Evolutionary conservation across 2,797 vertebrate species (phyloP), one percentile per base, ranked within the genome.

Genomic region (Coregonus sp.): DNA sequence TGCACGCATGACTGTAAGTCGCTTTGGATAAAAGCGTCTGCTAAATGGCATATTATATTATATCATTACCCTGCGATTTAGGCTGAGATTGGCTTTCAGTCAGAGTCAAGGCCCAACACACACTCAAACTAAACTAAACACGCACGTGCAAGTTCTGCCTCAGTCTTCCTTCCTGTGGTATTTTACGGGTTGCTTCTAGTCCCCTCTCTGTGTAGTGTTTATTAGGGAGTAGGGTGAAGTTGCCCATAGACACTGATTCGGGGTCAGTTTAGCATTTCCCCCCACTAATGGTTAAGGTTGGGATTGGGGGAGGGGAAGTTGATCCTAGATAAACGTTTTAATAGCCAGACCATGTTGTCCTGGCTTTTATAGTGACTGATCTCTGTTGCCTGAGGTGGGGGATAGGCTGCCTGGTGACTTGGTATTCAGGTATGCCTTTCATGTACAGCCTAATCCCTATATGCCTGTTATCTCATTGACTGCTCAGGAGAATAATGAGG

Each of bases 401-500:
- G 78, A 82, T 76, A 77, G 68, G 75, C 82, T 15, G 79, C 75
- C 73, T 47, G 75, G 25, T 25, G 25, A 25, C 25, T 25, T 25
- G 25, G 82, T 84, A 83, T 87, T 84, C 72, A 73, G 89, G 80
- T 91, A 86, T 91, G 86, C 71, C 88, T 91, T 91, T 90, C 77
- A 91, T 90, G 86, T 88, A 76, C 70, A 70, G 69, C 72, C 80
- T 72, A 12, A 15, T 75, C 70, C 25, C 25, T 25, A 25, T 0
- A 25, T 25, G 29, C 3, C 75, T 78, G 73, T 54, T 72, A 67
- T 80, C 61, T 77, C 11, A 1, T 37, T 20, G 18, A 47, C 40
- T 37, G 56, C 54, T 78, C 73, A 66, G 47, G 54, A 80, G 75
- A 74, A 74, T 54, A 74, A 79, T 1, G 9, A 59, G 7, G 7